These are phyloP conservation scores for Anas flavirostris DNA, from an alignment of 2,797 vertebrate species.

Conservation along the genomic window DNA sequence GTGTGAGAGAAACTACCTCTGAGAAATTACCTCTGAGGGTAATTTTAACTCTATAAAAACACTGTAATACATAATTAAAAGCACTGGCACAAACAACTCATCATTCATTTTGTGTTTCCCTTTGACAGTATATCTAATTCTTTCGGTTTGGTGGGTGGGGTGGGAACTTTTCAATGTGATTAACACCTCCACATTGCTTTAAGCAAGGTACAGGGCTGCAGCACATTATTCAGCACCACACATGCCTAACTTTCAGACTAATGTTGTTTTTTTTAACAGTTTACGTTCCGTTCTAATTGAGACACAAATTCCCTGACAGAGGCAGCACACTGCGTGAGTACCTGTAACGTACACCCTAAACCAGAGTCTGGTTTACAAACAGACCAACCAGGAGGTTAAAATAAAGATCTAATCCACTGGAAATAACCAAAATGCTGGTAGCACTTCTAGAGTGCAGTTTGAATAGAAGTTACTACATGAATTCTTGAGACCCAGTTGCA, in stretches of 20 bases:
- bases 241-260: slow-evolving; percentile 51
- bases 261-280: slow-evolving; percentile 61
- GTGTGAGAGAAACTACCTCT: background rate
- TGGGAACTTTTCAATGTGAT: slow-evolving; percentile 52
- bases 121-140: slow-evolving; percentile 63
- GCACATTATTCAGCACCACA: slow-evolving; percentile 61
- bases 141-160: slow-evolving; percentile 24
- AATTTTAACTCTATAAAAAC: slow-evolving; percentile 57
- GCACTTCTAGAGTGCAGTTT: slow-evolving; percentile 68
- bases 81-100: slow-evolving; percentile 63
- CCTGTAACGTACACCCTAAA: slow-evolving; percentile 58
- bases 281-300: slow-evolving; percentile 1
- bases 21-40: background rate
- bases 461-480: background rate
- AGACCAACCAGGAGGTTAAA: slow-evolving; percentile 56
- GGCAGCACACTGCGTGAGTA: slow-evolving; percentile 60
- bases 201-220: slow-evolving; percentile 59
- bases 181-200: slow-evolving; percentile 67
- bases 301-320: slow-evolving; percentile 67
- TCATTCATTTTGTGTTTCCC: slow-evolving; percentile 64
- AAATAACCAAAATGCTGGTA: slow-evolving; percentile 56
- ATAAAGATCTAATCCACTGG: slow-evolving; percentile 57
- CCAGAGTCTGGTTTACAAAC: slow-evolving; percentile 65
- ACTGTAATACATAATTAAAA: slow-evolving; percentile 65
- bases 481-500: background rate